Conservation (phyloP, 2,113 vertebrate genomes). For the Fregata magnificens region DNA sequence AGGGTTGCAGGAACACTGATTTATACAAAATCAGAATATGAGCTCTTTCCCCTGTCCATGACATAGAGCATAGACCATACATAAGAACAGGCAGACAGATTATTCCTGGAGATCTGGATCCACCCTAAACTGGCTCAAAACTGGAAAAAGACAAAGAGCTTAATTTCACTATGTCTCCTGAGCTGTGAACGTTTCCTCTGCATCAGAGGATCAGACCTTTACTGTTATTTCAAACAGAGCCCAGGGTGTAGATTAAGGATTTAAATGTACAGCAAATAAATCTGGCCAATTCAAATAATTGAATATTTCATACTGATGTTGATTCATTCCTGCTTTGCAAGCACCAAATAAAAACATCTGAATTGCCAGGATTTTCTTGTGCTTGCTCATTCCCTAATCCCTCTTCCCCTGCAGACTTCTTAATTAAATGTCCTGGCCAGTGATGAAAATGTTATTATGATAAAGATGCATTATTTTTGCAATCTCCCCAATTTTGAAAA, state of each 20-base stretch:
- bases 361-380: background rate
- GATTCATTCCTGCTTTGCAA: background rate
- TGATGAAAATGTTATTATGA: background rate
- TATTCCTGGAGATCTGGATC: background rate
- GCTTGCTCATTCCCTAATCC: background rate
- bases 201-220: background rate
- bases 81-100: background rate
- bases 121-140: background rate
- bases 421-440: background rate
- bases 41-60: background rate
- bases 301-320: background rate
- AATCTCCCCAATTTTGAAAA: background rate
- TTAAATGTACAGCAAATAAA: background rate
- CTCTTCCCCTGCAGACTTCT: background rate
- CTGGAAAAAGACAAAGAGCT: background rate
- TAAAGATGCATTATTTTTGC: background rate
- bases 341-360: background rate
- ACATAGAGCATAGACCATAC: background rate
- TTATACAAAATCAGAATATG: background rate
- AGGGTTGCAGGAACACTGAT: background rate
- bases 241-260: background rate
- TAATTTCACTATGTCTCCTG: background rate
- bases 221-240: background rate
- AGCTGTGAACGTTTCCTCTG: background rate
- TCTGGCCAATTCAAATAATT: background rate